These are phyloP conservation scores for Zosterops hypoxanthus DNA, from an alignment of 2,113 vertebrate genomes.

Conservation along the genomic window DNA sequence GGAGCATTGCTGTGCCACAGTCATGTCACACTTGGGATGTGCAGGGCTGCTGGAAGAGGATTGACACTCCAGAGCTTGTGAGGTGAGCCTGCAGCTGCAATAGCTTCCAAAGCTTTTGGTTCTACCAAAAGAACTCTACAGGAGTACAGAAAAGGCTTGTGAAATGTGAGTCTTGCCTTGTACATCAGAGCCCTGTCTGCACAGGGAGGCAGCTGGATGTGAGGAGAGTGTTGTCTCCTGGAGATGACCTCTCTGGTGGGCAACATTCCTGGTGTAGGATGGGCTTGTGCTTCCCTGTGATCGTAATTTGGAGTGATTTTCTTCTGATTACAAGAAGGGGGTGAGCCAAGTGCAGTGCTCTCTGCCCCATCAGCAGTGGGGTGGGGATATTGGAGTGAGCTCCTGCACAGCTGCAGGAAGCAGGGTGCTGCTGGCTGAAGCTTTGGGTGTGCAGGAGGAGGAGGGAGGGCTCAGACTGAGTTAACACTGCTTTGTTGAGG, in stretches of 20 bases:
- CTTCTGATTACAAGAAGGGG: fast-evolving
- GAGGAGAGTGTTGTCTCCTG: not conserved
- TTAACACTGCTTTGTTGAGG: fast-evolving
- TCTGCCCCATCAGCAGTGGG: constrained; percentile 36
- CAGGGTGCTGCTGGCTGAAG: not conserved
- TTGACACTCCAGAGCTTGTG: not conserved
- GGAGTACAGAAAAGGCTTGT: not conserved
- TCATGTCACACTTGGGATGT: fast-evolving
- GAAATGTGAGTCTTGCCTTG: not conserved
- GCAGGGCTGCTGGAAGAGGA: not conserved
- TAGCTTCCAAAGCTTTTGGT: not conserved
- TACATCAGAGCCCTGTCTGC: not conserved
- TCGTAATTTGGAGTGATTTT: not conserved
- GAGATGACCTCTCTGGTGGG: not conserved
- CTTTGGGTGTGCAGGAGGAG: not conserved
- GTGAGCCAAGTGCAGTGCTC: not conserved
- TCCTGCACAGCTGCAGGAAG: not conserved
- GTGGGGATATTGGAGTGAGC: constrained; percentile 19
- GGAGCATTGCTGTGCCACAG: fast-evolving
- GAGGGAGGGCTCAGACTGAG: not conserved
- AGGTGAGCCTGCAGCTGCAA: not conserved
- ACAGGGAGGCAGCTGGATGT: fast-evolving
- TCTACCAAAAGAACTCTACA: not conserved
- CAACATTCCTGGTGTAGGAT: constrained; percentile 6
- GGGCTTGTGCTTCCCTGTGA: not conserved